Evolutionary conservation across 2,888 invertebrate genomes (phyloP).

Genomic region (Meteorus colon): DNA sequence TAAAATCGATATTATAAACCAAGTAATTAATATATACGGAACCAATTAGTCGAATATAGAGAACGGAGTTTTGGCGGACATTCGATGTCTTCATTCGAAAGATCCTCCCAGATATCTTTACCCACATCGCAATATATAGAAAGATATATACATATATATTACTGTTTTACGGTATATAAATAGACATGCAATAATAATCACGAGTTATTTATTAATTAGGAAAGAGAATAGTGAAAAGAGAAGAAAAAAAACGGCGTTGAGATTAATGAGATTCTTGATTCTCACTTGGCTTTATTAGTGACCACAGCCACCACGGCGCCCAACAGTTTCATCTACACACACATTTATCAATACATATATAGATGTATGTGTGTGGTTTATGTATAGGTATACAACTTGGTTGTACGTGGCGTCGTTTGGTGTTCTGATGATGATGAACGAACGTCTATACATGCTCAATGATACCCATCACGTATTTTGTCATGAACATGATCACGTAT

Average conservation of each 20-base stretch:
- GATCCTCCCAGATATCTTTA: conserved; percentile 13
- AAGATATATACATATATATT: conserved; percentile 19
- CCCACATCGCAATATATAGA: not conserved
- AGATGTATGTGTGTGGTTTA: not conserved
- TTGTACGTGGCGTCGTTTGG: conserved; percentile 29
- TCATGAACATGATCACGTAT: conserved; percentile 43
- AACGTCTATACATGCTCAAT: conserved; percentile 16
- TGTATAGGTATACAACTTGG: conserved; percentile 5
- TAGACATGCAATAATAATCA: conserved; percentile 19
- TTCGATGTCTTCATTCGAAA: conserved; percentile 23
- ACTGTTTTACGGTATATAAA: not conserved
- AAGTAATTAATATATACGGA: conserved; percentile 43
- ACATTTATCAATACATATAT: not conserved
- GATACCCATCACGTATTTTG: conserved; percentile 42
- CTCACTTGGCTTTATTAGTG: conserved; percentile 21
- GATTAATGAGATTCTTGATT: conserved; percentile 42
- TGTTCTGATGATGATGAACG: not conserved
- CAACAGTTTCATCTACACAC: not conserved
- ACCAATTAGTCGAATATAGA: conserved; percentile 37
- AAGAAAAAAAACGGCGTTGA: conserved; percentile 31
- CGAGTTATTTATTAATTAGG: conserved; percentile 35
- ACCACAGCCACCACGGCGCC: conserved; percentile 7
- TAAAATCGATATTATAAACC: conserved; percentile 31
- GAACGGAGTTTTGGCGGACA: conserved; percentile 26
- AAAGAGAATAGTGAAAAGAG: conserved; percentile 6